Evolutionary conservation across 2,888 invertebrate species (phyloP).

Genomic region (Cordilura impudica): DNA sequence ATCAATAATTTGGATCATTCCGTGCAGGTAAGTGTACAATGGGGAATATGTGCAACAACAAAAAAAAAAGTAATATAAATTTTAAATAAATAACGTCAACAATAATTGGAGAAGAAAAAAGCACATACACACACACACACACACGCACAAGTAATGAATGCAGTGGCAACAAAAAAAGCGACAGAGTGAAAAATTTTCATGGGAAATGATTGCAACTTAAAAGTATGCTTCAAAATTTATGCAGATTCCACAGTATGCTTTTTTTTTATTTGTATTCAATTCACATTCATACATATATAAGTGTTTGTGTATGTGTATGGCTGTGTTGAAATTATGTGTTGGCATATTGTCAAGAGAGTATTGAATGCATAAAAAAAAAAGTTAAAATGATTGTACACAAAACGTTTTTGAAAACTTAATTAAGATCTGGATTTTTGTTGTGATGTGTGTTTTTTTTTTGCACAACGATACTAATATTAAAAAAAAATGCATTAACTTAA

Average conservation of each 20-base stretch:
- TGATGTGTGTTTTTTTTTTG: no score
- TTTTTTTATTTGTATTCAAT: not conserved
- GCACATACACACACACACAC: not conserved
- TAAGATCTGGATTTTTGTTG: constrained; percentile 25
- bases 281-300: no score
- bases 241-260: constrained; percentile 2
- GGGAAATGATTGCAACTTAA: constrained; percentile 47
- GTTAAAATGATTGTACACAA: constrained; percentile 2
- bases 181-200: constrained; percentile 43
- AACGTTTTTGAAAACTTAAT: constrained; percentile 51
- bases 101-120: not conserved
- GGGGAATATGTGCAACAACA: constrained; percentile 32
- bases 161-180: constrained; percentile 40
- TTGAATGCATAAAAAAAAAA: not conserved
- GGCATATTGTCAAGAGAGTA: constrained; percentile 45
- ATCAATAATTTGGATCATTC: constrained; percentile 96
- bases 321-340: constrained; percentile 40
- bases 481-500: not conserved
- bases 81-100: no score
- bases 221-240: constrained; percentile 47
- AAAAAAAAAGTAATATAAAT: no score
- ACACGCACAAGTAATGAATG: constrained; percentile 34
- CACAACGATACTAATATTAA: constrained; percentile 46
- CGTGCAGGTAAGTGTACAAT: constrained; percentile 83
- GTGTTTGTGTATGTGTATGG: not conserved